Evolutionary conservation across 1,140 invertebrate species (phyloP), one percentile per base, ranked within the genome.

Genomic region (Mylabris phalerata): DNA sequence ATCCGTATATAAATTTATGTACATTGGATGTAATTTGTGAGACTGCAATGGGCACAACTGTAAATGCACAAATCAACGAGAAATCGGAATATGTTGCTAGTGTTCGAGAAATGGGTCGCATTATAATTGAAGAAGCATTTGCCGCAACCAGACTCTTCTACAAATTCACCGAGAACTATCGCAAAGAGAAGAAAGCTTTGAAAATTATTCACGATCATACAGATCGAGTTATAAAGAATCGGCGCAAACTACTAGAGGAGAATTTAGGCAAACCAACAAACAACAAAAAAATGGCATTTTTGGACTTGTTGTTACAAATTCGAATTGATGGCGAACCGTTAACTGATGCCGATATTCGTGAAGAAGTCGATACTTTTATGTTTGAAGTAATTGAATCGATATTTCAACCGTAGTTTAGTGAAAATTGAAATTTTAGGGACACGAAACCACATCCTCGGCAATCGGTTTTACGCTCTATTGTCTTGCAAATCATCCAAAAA

Each of bases 361-460:
- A 92, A 71, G 89, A 92, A 78, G 89, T 92, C 4, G 89, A 93
- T 67, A 92, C 89, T 4, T 93, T 93, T 67, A 91, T 88, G 82
- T 89, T 89, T 74, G 87, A 87, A 78, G 87, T 86, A 52, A 19
- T 19, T 19, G 19, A 19, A 19, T 19, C 19, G 19, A 19, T 19
- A 19, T 19, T 19, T 19, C 19, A 19, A 19, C 19, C 19, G 19
- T 19, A 19, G 19, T 19, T 19, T 19, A 19, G 19, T 19, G 1
- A 19, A 19, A 19, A 19, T 19, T 19, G 19, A 19, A 19, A 19
- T 19, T 19, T 19, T 19, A 19, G 19, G 75, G 75, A 0, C 75
- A 76, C 27, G 75, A 77, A 40, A 77, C 75, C 0, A 77, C 75
- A 1, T 70, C 73, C 0, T 73, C 74, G 4, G 74, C 69, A 4